Conservation (phyloP, 1,140 invertebrate genomes). For the Meloidogyne chitwoodi region DNA sequence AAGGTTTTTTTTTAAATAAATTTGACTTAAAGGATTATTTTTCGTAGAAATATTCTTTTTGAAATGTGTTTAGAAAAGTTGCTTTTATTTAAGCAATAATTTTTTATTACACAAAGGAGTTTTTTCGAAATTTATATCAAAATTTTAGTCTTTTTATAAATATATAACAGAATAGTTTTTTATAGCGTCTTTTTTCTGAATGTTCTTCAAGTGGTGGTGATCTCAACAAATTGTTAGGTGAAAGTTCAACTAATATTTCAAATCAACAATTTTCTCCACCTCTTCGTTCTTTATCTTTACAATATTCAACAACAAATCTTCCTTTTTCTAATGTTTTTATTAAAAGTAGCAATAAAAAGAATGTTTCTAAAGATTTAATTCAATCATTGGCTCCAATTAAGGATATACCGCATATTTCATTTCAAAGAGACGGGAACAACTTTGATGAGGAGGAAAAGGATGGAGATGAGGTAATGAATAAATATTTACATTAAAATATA, state of each 20-base stretch:
- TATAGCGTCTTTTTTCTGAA: conserved; percentile 17
- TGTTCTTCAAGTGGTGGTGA: conserved; percentile 12
- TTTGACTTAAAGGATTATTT: too few species aligned
- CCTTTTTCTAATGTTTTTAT: not conserved
- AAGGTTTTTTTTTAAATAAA: not conserved
- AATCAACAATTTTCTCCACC: not conserved
- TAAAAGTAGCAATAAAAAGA: not conserved
- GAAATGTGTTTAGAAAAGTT: too few species aligned
- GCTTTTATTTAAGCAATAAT: too few species aligned
- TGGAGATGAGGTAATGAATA: not conserved
- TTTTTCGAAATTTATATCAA: too few species aligned
- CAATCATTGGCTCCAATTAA: conserved; percentile 11
- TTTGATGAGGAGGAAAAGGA: not conserved
- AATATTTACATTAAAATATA: too few species aligned
- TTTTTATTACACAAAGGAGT: too few species aligned
- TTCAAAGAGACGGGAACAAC: conserved; percentile 1
- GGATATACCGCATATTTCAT: conserved; percentile 10
- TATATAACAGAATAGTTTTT: too few species aligned
- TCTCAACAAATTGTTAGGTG: not conserved
- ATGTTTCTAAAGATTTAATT: not conserved
- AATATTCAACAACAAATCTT: not conserved
- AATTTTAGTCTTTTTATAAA: not conserved
- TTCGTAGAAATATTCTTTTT: too few species aligned
- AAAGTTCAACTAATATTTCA: not conserved
- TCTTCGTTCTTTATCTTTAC: not conserved